phyloP scores from a whole-genome alignment of 2,888 invertebrate species.

The Eutolmus rufibarbis region DNA sequence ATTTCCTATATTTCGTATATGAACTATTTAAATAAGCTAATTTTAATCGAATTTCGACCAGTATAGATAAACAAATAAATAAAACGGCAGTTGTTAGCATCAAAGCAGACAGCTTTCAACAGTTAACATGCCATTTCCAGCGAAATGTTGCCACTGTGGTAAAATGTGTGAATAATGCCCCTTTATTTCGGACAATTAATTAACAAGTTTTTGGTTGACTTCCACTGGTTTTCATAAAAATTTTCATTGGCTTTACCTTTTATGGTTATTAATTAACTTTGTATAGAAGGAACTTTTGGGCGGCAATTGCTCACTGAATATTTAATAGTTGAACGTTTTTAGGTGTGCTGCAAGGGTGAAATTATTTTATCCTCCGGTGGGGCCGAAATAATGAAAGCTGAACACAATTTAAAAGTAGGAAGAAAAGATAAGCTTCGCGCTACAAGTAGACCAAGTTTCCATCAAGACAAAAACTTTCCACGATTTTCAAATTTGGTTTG shows the following conservation, averaged over 20 bases:
- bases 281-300: not conserved
- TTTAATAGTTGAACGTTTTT: conserved; percentile 28
- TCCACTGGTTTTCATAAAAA: conserved; percentile 2
- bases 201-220: conserved; percentile 19
- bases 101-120: not conserved
- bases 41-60: too few relatives aligned
- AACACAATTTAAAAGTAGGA: not conserved
- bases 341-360: not conserved
- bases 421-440: not conserved
- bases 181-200: conserved; percentile 26
- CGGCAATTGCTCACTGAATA: conserved; percentile 15
- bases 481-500: conserved; percentile 22
- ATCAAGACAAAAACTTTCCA: not conserved
- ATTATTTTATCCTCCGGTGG: conserved; percentile 18
- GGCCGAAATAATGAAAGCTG: not conserved
- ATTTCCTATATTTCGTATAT: too few relatives aligned
- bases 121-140: not conserved
- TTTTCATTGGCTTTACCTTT: conserved; percentile 21
- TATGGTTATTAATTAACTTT: conserved; percentile 38
- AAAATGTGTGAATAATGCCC: not conserved
- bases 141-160: not conserved
- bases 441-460: not conserved
- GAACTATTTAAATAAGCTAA: too few relatives aligned
- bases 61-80: too few relatives aligned
- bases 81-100: not conserved